Conservation (phyloP, 2,888 invertebrate genomes). For the Eupsilia transversa region DNA sequence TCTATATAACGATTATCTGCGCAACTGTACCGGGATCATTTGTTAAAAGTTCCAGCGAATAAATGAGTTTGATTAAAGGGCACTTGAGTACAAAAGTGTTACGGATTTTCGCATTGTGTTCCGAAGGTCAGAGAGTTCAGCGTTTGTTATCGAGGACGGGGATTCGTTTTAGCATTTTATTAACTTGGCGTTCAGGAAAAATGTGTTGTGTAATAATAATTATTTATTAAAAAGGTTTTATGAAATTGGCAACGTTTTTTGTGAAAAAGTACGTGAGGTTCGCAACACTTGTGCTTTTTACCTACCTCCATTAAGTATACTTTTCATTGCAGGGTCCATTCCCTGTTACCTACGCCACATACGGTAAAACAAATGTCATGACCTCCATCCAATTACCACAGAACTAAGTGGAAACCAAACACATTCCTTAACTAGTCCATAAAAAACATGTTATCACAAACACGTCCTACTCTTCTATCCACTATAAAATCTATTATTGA, state of each 20-base stretch:
- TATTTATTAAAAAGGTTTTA: neutral
- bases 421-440: conserved; percentile 29
- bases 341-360: neutral
- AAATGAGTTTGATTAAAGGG: conserved; percentile 70
- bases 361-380: neutral
- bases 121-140: conserved; percentile 33
- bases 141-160: conserved; percentile 20
- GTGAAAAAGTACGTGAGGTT: neutral
- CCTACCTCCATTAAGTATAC: neutral
- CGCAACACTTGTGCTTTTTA: neutral
- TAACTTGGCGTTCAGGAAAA: conserved; percentile 4
- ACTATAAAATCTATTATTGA: conserved; percentile 68
- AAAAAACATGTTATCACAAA: conserved; percentile 52
- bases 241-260: neutral
- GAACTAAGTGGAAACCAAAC: conserved; percentile 23
- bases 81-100: conserved; percentile 63
- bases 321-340: neutral
- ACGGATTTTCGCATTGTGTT: conserved; percentile 49
- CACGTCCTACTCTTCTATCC: conserved; percentile 56
- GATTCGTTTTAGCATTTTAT: conserved; percentile 39
- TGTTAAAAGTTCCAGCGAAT: conserved; percentile 71
- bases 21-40: conserved; percentile 69
- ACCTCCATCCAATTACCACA: conserved; percentile 12
- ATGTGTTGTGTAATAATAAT: conserved; percentile 17
- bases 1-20: conserved; percentile 72